phyloP scores from a whole-genome alignment of 2,797 vertebrate genomes.

The Rhinichthys osculus region DNA sequence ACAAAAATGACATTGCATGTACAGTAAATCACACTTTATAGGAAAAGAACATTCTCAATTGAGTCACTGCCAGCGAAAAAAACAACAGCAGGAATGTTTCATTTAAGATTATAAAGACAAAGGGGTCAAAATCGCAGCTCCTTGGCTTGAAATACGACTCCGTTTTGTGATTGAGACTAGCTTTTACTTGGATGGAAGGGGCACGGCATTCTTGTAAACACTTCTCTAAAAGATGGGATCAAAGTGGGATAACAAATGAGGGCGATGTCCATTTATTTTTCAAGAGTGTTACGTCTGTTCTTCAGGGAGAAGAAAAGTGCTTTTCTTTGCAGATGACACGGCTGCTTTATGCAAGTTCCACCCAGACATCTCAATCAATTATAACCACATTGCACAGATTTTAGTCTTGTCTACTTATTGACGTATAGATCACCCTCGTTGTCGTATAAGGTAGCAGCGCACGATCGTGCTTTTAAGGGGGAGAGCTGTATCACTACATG shows the following conservation, averaged over 20 bases:
- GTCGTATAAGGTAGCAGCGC: constrained; percentile 82
- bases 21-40: constrained; percentile 52
- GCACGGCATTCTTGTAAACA: constrained; percentile 55
- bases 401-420: constrained; percentile 86
- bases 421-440: constrained; percentile 81
- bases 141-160: constrained; percentile 26
- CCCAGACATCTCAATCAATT: constrained; percentile 89
- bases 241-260: constrained; percentile 78
- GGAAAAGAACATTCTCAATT: constrained; percentile 42
- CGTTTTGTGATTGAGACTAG: constrained; percentile 23
- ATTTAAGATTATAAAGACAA: constrained; percentile 37
- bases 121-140: constrained; percentile 24
- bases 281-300: constrained; percentile 77
- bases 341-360: constrained; percentile 84
- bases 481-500: constrained; percentile 68
- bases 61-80: constrained; percentile 15
- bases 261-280: constrained; percentile 82
- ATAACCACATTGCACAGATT: constrained; percentile 90
- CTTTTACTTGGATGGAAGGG: constrained; percentile 45
- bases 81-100: constrained; percentile 4
- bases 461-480: constrained; percentile 76
- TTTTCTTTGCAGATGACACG: constrained; percentile 87
- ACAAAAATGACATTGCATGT: constrained; percentile 25
- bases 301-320: constrained; percentile 83
- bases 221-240: constrained; percentile 59